phyloP scores from a whole-genome alignment of 64 coral and sea anemone species.

The Acropora tenuis region DNA sequence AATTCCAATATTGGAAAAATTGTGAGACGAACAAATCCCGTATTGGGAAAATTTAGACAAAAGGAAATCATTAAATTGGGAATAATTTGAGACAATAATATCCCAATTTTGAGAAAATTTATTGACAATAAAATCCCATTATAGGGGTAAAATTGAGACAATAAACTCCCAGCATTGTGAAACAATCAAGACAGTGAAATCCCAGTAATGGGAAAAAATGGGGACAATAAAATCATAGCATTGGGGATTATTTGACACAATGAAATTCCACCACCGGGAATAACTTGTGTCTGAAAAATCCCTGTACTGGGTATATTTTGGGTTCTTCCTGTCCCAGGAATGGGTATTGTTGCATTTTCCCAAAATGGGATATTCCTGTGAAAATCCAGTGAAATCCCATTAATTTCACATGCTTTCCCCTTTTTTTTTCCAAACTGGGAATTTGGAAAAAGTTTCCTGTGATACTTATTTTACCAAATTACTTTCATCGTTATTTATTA shows the following conservation, averaged over 20 bases:
- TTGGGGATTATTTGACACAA: slow-evolving; percentile 1
- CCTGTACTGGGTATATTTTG: not conserved
- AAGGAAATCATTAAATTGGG: not conserved
- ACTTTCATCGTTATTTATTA: too few species aligned
- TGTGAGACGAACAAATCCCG: not conserved
- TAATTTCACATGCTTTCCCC: slow-evolving; percentile 6
- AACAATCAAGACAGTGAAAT: not conserved
- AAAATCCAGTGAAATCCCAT: not conserved
- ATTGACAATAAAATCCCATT: not conserved
- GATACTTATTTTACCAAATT: not conserved
- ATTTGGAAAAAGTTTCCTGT: too few species aligned
- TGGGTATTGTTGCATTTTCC: slow-evolving; percentile 5
- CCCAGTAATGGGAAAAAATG: not conserved
- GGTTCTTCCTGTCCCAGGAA: not conserved
- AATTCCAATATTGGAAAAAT: not conserved
- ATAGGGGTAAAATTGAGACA: not conserved
- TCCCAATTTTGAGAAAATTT: not conserved
- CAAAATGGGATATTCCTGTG: not conserved
- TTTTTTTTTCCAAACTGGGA: too few species aligned
- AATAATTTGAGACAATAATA: not conserved
- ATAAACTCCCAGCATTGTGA: not conserved
- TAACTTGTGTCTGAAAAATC: not conserved
- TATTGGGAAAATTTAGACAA: not conserved
- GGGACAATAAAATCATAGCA: not conserved
- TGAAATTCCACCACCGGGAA: not conserved